Percentiles rank a stretch among this genome's conserved stretches.
These are phyloP conservation scores for Epistrophe eligans DNA, from an alignment of 2,888 invertebrate species.

Conservation along the genomic window DNA sequence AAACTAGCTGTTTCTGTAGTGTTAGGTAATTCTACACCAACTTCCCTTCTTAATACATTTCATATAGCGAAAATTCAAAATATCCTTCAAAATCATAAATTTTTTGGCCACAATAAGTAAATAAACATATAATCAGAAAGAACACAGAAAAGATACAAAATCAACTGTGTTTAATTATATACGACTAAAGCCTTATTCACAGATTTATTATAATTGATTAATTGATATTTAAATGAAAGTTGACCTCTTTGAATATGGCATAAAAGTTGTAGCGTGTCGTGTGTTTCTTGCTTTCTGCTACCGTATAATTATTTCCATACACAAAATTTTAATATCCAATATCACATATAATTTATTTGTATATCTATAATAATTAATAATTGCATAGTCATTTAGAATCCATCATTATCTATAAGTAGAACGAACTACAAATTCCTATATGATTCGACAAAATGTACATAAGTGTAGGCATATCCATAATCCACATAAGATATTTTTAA, in stretches of 20 bases:
- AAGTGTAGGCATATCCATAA: too few species aligned
- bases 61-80: too few species aligned
- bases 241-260: not conserved
- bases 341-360: not conserved
- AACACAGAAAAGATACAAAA: not conserved
- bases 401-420: not conserved
- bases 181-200: not conserved
- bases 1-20: too few species aligned
- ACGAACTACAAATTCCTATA: not conserved
- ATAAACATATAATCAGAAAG: too few species aligned
- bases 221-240: constrained; percentile 8
- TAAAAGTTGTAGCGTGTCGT: not conserved
- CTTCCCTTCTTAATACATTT: too few species aligned
- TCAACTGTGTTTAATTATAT: not conserved
- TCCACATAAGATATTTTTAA: not conserved
- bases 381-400: constrained; percentile 13
- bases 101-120: too few species aligned
- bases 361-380: constrained; percentile 10
- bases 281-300: not conserved
- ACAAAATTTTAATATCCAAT: not conserved
- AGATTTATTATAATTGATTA: not conserved
- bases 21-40: too few species aligned
- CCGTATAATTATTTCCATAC: not conserved
- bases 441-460: not conserved
- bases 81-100: too few species aligned